Conservation (phyloP, 1,140 invertebrate species). For the Lepeophtheirus salmonis region DNA sequence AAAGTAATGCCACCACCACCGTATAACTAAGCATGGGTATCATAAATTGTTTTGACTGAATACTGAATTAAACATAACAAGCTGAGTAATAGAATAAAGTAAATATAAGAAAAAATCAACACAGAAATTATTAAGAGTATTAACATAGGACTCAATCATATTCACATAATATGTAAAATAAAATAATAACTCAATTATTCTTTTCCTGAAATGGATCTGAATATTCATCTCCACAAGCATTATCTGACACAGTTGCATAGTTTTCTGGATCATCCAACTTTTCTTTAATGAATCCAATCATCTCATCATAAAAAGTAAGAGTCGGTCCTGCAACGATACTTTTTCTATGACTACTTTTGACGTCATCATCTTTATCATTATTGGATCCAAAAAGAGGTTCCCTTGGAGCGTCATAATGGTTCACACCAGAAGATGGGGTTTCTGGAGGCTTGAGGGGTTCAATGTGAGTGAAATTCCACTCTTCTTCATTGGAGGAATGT, state of each 20-base stretch:
- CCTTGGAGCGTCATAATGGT: neutral
- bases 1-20: too few species aligned
- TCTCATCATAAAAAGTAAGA: constrained; percentile 11
- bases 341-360: neutral
- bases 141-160: too few species aligned
- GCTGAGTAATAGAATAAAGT: too few species aligned
- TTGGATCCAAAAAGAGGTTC: neutral
- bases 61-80: too few species aligned
- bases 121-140: too few species aligned
- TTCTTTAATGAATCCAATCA: constrained; percentile 5
- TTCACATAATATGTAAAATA: too few species aligned
- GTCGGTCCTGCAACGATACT: neutral
- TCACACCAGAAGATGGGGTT: neutral
- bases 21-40: too few species aligned
- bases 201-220: neutral
- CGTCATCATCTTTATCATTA: neutral
- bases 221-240: neutral
- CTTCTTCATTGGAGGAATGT: neutral
- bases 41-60: too few species aligned
- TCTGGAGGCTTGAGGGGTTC: neutral
- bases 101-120: too few species aligned
- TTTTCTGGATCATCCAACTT: constrained; percentile 13
- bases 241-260: constrained; percentile 11
- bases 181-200: constrained; percentile 5
- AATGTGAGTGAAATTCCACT: constrained; percentile 15